Conservation (phyloP, 2,797 vertebrate species). For the Chaunax sp. region DNA sequence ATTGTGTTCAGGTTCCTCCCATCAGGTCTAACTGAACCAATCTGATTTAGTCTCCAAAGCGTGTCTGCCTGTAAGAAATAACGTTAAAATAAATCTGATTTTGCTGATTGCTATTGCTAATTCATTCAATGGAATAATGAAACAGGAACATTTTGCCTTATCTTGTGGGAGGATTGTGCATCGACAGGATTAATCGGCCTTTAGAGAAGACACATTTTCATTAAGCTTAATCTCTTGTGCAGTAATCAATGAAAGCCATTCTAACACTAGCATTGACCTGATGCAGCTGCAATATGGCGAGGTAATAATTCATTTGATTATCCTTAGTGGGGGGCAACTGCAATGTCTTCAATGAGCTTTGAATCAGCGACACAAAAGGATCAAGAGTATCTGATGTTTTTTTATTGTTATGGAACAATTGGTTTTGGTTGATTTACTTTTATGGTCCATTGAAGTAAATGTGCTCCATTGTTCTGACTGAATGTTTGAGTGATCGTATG, state of each 20-base stretch:
- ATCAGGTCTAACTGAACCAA: not conserved
- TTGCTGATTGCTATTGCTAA: not conserved
- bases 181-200: not conserved
- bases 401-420: constrained; percentile 40
- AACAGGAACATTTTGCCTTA: not conserved
- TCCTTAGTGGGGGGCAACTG: constrained; percentile 18
- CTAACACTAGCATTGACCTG: constrained; percentile 9
- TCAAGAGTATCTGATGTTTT: constrained; percentile 30
- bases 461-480: constrained; percentile 35
- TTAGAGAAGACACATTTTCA: constrained; percentile 14
- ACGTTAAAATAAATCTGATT: not conserved
- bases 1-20: constrained; percentile 1
- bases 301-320: constrained; percentile 38
- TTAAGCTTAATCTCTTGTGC: constrained; percentile 5
- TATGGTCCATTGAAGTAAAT: constrained; percentile 25
- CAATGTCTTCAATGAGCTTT: constrained; percentile 19
- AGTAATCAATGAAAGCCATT: not conserved
- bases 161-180: not conserved
- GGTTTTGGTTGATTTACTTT: constrained; percentile 35
- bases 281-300: not conserved
- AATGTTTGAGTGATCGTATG: constrained; percentile 24
- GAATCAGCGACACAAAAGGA: constrained; percentile 41
- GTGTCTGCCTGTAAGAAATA: not conserved
- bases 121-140: not conserved
- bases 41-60: not conserved